Percentiles rank a stretch among this genome's conserved stretches.
Conservation (phyloP, 2,888 invertebrate species). For the Harpalus rufipes region DNA sequence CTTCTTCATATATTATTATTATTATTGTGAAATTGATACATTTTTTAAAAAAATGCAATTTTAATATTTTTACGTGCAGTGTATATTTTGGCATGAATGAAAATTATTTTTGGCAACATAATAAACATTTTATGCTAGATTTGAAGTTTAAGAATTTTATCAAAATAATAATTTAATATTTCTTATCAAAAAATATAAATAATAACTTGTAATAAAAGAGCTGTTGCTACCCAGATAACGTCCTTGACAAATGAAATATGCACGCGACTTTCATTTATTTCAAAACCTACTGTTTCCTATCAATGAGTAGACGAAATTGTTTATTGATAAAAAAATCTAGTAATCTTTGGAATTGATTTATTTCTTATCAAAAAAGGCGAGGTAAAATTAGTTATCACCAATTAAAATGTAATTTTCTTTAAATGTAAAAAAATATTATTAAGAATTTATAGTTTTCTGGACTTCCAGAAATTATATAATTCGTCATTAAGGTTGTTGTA, state of each 20-base stretch:
- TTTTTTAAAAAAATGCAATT: neutral
- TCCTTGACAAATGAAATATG: conserved; percentile 16
- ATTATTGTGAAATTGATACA: neutral
- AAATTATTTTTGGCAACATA: conserved; percentile 29
- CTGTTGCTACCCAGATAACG: conserved; percentile 36
- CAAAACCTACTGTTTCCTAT: conserved; percentile 5
- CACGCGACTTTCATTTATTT: conserved; percentile 37
- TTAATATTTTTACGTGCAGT: neutral
- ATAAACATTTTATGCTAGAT: conserved; percentile 7
- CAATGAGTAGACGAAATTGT: neutral
- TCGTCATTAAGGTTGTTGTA: neutral
- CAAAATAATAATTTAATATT: conserved; percentile 6
- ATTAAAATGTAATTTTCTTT: neutral
- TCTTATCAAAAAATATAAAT: conserved; percentile 26
- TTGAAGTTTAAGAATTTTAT: neutral
- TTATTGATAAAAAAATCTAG: neutral
- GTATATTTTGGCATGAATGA: conserved; percentile 17
- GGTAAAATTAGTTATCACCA: neutral
- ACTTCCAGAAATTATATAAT: too few species aligned
- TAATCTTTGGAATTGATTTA: neutral
- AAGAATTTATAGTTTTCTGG: too few species aligned
- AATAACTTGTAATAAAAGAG: conserved; percentile 4
- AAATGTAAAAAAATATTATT: too few species aligned
- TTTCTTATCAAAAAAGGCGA: conserved; percentile 11
- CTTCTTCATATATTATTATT: too few species aligned